Percentiles rank a stretch among this genome's conserved stretches.
Conservation (phyloP, 2,113 vertebrate genomes). For the Colinus virginianus region DNA sequence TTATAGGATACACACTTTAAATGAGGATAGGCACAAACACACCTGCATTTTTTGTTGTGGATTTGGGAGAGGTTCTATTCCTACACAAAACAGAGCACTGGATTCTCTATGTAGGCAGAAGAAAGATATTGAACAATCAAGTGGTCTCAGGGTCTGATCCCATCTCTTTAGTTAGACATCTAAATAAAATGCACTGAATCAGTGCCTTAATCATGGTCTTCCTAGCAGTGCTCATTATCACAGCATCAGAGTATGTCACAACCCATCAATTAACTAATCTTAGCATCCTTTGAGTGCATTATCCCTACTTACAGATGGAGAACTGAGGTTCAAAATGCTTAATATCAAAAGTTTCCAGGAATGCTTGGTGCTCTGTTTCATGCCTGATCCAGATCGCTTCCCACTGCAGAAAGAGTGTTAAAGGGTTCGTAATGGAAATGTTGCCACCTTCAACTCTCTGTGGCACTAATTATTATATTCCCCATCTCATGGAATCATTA, state of each 20-base stretch:
- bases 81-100: not conserved
- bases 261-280: slow-evolving; percentile 66
- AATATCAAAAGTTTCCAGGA: slow-evolving; percentile 42
- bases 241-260: slow-evolving; percentile 59
- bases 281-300: slow-evolving; percentile 55
- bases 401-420: fast-evolving
- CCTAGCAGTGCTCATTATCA: slow-evolving; percentile 60
- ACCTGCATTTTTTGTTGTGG: not conserved
- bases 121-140: not conserved
- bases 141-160: not conserved
- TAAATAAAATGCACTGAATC: slow-evolving; percentile 1
- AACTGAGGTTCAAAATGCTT: slow-evolving; percentile 25
- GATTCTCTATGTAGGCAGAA: not conserved
- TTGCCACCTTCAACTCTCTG: not conserved
- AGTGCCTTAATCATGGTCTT: slow-evolving; percentile 41
- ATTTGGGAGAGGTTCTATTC: not conserved
- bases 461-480: not conserved
- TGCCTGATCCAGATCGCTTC: fast-evolving
- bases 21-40: not conserved
- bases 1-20: fast-evolving
- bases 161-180: fast-evolving
- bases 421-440: fast-evolving
- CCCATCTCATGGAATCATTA: too few relatives aligned
- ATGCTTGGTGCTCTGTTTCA: not conserved
- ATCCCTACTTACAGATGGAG: slow-evolving; percentile 36